phyloP scores from a whole-genome alignment of 2,113 vertebrate genomes.

The Thamnophis sirtalis region DNA sequence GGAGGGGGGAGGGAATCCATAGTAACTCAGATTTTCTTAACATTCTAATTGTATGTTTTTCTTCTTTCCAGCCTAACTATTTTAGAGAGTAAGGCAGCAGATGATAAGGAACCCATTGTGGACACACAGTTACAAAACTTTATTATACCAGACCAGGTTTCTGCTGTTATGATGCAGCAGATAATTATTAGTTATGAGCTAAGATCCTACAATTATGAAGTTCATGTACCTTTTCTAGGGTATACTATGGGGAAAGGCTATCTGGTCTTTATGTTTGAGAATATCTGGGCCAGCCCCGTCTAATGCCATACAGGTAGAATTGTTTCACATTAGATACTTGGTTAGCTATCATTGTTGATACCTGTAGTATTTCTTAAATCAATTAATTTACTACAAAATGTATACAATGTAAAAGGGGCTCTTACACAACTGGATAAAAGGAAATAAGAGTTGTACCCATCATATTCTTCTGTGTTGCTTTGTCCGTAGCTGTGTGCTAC shows the following conservation, averaged over 20 bases:
- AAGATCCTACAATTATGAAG: neutral
- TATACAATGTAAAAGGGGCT: neutral
- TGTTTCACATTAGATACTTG: neutral
- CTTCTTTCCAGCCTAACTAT: neutral
- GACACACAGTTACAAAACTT: neutral
- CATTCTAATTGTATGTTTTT: neutral
- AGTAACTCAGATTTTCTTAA: neutral
- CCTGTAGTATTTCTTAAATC: neutral
- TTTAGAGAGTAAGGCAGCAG: neutral
- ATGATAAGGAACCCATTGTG: neutral
- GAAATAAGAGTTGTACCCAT: neutral
- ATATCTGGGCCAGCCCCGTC: neutral
- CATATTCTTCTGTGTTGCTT: neutral
- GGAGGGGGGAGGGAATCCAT: neutral
- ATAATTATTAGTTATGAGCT: neutral
- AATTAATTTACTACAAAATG: neutral
- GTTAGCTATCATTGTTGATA: neutral
- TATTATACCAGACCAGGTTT: neutral
- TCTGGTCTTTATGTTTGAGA: neutral
- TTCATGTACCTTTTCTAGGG: neutral
- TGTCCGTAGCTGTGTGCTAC: neutral
- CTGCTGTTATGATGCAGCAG: neutral
- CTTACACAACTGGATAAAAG: neutral
- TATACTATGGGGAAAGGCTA: neutral
- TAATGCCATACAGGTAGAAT: neutral